Evolutionary conservation across 2,888 invertebrate species (phyloP).

Genomic region (Xanthia togata): DNA sequence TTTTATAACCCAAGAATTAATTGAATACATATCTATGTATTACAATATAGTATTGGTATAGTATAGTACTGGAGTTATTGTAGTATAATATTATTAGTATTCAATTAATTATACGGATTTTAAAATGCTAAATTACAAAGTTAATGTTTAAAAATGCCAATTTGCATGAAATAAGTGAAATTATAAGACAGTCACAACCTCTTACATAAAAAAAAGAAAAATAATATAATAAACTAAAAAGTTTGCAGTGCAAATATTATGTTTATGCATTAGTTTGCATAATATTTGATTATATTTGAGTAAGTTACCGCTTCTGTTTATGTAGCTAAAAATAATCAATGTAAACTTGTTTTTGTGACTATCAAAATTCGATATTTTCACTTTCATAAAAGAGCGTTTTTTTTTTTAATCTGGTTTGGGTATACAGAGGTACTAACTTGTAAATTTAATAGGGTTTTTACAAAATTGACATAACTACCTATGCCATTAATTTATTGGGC

Average conservation of each 20-base stretch:
- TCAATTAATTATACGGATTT: neutral
- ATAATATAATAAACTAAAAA: constrained; percentile 23
- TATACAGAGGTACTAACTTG: neutral
- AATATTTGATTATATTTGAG: constrained; percentile 25
- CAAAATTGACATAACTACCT: neutral
- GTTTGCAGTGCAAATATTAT: constrained; percentile 34
- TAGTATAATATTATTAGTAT: too few relatives aligned
- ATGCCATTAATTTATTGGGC: neutral
- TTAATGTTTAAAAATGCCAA: neutral
- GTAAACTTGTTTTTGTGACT: neutral
- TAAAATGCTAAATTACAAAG: neutral
- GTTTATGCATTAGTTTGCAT: constrained; percentile 45
- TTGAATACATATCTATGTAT: neutral
- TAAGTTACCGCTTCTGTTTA: constrained; percentile 10
- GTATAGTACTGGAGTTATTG: neutral
- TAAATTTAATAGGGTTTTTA: neutral
- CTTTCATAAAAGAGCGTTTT: neutral
- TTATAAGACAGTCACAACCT: neutral
- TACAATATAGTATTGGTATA: neutral
- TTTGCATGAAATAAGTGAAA: constrained; percentile 42
- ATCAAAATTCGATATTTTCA: constrained; percentile 4
- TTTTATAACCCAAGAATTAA: neutral
- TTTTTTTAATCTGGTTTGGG: neutral
- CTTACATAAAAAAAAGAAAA: constrained; percentile 37
- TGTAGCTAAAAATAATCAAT: constrained; percentile 1